These are phyloP conservation scores for Trogon surrucura DNA, from an alignment of 2,113 vertebrate species.

Conservation along the genomic window DNA sequence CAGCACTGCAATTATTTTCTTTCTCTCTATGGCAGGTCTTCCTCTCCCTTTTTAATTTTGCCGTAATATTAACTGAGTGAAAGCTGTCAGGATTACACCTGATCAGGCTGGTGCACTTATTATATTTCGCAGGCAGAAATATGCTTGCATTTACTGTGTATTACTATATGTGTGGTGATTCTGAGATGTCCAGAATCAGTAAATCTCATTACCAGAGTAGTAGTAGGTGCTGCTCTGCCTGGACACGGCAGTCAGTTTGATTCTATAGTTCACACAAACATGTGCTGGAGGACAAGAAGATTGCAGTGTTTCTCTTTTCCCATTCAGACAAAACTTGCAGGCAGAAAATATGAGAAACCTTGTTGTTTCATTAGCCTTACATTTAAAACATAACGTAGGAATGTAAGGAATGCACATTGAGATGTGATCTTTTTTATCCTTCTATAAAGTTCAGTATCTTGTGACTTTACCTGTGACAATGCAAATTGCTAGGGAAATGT, in stretches of 20 bases:
- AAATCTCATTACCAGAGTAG: neutral
- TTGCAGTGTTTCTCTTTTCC: neutral
- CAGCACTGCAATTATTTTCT: conserved; percentile 30
- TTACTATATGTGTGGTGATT: neutral
- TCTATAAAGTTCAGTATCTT: neutral
- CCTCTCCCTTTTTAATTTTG: neutral
- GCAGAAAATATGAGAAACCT: neutral
- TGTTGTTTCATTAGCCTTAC: neutral
- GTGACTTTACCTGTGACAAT: neutral
- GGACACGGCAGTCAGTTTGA: neutral
- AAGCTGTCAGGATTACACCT: neutral
- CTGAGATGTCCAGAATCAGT: neutral
- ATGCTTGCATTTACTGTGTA: neutral
- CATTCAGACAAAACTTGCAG: neutral
- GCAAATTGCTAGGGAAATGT: neutral
- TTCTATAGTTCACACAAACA: neutral
- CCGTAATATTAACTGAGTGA: neutral
- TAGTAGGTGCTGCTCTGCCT: neutral
- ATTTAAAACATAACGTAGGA: neutral
- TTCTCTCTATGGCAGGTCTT: neutral
- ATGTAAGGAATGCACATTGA: neutral
- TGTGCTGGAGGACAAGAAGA: neutral
- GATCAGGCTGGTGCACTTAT: neutral
- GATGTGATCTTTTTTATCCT: neutral
- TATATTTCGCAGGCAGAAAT: neutral